phyloP scores from a whole-genome alignment of 2,797 vertebrate genomes.

The Labeo calbasu region DNA sequence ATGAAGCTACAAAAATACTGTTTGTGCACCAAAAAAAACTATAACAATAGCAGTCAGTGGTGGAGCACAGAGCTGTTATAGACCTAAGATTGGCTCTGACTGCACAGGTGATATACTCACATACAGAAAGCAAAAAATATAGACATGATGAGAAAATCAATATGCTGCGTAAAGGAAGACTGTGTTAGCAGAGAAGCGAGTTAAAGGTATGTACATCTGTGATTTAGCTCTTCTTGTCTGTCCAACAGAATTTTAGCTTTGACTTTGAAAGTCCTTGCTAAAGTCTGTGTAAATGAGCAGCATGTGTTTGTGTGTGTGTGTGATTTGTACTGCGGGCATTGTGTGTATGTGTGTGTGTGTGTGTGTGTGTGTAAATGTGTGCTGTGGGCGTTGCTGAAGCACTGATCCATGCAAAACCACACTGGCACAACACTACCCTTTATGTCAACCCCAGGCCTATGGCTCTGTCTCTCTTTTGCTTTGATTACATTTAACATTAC shows the following conservation, averaged over 20 bases:
- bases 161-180: neutral
- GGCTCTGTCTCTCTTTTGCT: neutral
- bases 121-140: neutral
- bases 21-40: no score
- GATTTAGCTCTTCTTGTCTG: neutral
- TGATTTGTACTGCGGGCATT: slow-evolving; percentile 27
- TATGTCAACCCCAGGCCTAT: slow-evolving; percentile 10
- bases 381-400: slow-evolving; percentile 29
- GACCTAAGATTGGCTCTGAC: no score
- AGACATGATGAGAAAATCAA: neutral
- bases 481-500: neutral
- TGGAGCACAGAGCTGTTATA: no score
- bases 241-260: slow-evolving; percentile 8
- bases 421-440: slow-evolving; percentile 34
- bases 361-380: slow-evolving; percentile 1
- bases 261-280: slow-evolving; percentile 43
- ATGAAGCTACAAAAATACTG: no score
- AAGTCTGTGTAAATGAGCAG: slow-evolving; percentile 29
- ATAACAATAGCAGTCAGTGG: no score
- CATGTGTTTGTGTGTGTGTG: neutral
- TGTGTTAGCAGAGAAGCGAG: neutral
- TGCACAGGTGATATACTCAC: neutral
- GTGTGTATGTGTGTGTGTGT: neutral
- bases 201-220: neutral
- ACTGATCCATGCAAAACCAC: slow-evolving; percentile 37